Base-by-base conservation (phyloP, 2,888 invertebrate species). In the Epinotia bilunana region DNA sequence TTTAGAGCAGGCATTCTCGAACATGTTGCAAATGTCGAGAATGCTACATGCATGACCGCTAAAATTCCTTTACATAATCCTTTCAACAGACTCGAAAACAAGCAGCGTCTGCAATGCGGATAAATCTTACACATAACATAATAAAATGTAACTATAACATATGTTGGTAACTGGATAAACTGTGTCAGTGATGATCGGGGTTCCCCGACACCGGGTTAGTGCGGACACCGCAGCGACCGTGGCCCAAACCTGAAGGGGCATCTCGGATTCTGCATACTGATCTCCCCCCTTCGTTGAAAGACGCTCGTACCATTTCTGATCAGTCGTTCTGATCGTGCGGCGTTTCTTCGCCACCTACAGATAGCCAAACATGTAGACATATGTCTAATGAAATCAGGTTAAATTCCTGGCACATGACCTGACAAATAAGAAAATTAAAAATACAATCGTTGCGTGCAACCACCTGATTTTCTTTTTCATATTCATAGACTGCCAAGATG, bases 221-320 rank as follows among this genome's bases (percentile, higher is more conserved):
- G 78, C 69, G 23, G 23, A 68, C 72, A 43, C 76, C 72, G 62
- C 58, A 20, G 57, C 68, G 74, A 74, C 64, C 61, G 6, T 39
- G 39, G 73, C 76, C 74, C 91, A 87, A 83, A 93, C 93, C 93
- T 93, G 92, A 72, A 90, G 81, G 62, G 89, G 91, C 77, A 80
- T 87, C 73, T 88, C 87, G 80, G 82, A 81, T 83, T 85, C 87
- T 83, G 61, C 65, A 49, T 72, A 62, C 55, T 87, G 89, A 83
- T 80, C 86, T 82, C 87, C 87, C 55, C 84, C 79, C 79, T 86
- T 89, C 74, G 86, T 82, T 72, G 92, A 93, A 78, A 93, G 89
- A 58, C 93, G 89, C 88, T 93, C 93, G 90, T 87, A 93, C 93
- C 93, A 93, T 78, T 88, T 90, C 85, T 87, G 90, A 77, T 90